A percentile compares a stretch with the other conserved stretches of the same genome.
Conservation (phyloP, 2,888 invertebrate genomes). For the Dascillus cervinus region DNA sequence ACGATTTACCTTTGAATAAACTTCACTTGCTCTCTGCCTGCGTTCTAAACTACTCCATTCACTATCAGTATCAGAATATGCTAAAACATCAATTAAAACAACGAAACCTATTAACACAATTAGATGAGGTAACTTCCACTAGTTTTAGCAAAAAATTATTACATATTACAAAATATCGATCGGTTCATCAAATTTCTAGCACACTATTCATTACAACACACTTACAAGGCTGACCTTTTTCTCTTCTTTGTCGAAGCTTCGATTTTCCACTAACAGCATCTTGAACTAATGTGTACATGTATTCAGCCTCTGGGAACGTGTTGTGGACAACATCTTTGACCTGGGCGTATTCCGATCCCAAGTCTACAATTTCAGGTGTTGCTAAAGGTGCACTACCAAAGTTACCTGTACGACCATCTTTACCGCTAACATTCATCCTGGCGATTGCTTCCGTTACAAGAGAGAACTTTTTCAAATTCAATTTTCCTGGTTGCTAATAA, state of each 20-base stretch:
- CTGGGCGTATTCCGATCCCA: conserved; percentile 68
- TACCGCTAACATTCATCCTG: conserved; percentile 57
- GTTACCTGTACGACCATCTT: conserved; percentile 43
- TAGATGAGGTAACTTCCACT: not conserved
- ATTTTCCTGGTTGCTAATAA: conserved; percentile 74
- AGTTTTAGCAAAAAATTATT: no score
- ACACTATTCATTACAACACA: conserved; percentile 14
- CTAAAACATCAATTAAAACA: conserved; percentile 37
- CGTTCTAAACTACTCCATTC: conserved; percentile 66
- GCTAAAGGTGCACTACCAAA: conserved; percentile 67
- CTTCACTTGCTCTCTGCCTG: conserved; percentile 53
- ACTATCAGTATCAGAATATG: conserved; percentile 85
- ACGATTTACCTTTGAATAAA: conserved; percentile 57
- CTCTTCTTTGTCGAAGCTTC: conserved; percentile 53
- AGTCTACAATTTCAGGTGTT: conserved; percentile 67
- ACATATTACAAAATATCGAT: no score
- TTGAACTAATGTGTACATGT: conserved; percentile 60
- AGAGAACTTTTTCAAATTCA: conserved; percentile 83
- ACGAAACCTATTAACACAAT: conserved; percentile 10
- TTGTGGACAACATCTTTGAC: conserved; percentile 42
- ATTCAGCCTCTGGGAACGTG: conserved; percentile 51
- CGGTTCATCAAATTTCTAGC: conserved; percentile 3
- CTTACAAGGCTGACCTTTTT: conserved; percentile 58
- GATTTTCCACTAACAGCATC: conserved; percentile 56
- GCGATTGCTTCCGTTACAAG: conserved; percentile 81